phyloP scores from a whole-genome alignment of 2,113 vertebrate species.

The Corythornis vintsioides region DNA sequence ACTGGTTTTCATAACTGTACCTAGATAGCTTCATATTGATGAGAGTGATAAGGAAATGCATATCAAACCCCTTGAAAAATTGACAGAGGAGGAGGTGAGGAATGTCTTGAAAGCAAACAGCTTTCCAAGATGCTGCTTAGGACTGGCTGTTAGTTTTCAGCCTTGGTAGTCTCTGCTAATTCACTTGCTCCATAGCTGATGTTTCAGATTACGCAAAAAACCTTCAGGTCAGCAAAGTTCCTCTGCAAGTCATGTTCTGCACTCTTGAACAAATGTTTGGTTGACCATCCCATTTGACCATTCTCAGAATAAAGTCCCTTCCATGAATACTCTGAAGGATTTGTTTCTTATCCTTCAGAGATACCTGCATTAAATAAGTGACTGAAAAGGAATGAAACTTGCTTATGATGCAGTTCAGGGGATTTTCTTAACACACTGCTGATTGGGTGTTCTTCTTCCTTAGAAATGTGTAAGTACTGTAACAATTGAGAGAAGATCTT shows the following conservation, averaged over 20 bases:
- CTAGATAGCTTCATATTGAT: background rate
- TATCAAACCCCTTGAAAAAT: background rate
- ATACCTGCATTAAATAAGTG: slow-evolving; percentile 49
- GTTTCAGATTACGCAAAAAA: background rate
- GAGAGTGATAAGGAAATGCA: background rate
- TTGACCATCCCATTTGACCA: background rate
- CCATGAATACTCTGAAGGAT: background rate
- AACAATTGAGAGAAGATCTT: background rate
- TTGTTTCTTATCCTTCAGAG: slow-evolving; percentile 25
- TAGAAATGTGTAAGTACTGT: background rate
- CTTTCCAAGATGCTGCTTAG: background rate
- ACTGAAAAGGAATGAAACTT: slow-evolving; percentile 47
- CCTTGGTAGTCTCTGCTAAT: background rate
- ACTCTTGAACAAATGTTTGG: background rate
- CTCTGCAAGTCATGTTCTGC: background rate
- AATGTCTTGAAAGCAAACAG: background rate
- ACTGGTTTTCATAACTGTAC: background rate
- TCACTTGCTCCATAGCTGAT: background rate
- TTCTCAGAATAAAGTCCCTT: background rate
- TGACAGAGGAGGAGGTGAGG: background rate
- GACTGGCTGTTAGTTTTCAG: slow-evolving; percentile 2
- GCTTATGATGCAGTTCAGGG: slow-evolving; percentile 31
- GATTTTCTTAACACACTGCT: slow-evolving; percentile 18
- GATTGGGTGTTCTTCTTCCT: background rate
- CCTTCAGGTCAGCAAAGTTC: background rate